These are phyloP conservation scores for Callithrix jacchus DNA, from an alignment of 2,113 vertebrate genomes.

Conservation along the genomic window DNA sequence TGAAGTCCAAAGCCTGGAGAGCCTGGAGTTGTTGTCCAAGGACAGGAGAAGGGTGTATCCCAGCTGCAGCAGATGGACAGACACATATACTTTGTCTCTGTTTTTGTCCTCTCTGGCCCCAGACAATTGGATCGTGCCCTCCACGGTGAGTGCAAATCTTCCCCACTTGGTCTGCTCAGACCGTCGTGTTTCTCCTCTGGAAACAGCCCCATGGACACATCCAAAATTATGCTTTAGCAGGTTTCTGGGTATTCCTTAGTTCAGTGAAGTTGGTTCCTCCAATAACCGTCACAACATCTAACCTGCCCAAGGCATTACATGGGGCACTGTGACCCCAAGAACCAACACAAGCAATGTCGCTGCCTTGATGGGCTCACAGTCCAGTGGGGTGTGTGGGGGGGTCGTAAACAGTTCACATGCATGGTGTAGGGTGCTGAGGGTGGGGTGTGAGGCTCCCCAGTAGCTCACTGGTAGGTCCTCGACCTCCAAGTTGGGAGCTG, in stretches of 20 bases:
- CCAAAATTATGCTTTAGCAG: background rate
- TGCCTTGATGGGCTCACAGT: background rate
- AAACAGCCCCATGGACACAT: background rate
- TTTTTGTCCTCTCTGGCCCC: background rate
- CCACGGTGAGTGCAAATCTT: background rate
- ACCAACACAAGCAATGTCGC: accelerated
- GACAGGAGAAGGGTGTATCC: background rate
- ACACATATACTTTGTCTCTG: background rate
- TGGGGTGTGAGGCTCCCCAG: background rate
- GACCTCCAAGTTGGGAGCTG: background rate
- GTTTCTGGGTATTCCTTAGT: background rate
- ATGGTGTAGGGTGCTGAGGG: background rate
- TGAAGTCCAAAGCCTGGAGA: background rate
- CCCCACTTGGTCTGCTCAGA: background rate
- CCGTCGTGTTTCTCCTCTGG: background rate
- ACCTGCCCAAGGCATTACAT: too few relatives aligned
- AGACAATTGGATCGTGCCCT: background rate
- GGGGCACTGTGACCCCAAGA: background rate
- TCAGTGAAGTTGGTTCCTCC: background rate
- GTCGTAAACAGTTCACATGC: background rate
- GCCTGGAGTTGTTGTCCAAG: background rate
- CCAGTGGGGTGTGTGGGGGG: too few relatives aligned
- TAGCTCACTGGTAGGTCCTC: background rate
- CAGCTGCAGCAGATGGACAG: background rate
- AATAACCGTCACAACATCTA: background rate